Percentiles rank a stretch among this genome's conserved stretches.
These are phyloP conservation scores for Chrysemys picta DNA, from an alignment of 2,113 vertebrate genomes.

Conservation along the genomic window DNA sequence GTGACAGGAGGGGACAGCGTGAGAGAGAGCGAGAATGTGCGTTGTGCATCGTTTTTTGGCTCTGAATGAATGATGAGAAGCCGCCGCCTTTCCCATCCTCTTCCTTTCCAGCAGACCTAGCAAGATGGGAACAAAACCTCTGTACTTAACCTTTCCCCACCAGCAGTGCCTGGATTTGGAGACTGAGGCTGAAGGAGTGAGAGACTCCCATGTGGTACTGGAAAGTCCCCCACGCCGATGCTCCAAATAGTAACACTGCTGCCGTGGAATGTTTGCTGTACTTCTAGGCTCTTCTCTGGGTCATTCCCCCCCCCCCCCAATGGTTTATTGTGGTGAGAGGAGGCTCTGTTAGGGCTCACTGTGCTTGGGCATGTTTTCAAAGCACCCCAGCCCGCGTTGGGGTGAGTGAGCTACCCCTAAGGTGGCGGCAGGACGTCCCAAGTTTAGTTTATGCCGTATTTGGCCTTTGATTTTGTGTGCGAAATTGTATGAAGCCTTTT, in stretches of 20 bases:
- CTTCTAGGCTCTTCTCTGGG: background rate
- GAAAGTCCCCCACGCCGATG: background rate
- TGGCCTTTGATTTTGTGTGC: background rate
- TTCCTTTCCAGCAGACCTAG: background rate
- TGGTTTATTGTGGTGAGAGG: background rate
- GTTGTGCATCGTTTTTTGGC: background rate
- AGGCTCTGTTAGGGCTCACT: fast-evolving
- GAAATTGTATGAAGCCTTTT: background rate
- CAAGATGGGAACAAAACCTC: background rate
- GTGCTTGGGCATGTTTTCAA: background rate
- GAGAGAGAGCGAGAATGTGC: background rate
- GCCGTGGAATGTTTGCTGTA: background rate
- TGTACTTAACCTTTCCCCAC: background rate
- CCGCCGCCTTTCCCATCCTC: background rate
- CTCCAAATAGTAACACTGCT: background rate
- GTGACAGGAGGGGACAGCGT: background rate
- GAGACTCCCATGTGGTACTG: background rate
- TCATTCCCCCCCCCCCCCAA: background rate
- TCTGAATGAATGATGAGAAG: background rate
- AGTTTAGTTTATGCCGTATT: fast-evolving
- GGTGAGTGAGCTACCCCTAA: background rate
- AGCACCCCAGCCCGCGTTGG: background rate
- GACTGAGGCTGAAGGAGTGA: background rate
- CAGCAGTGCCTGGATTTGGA: background rate
- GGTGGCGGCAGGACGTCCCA: background rate